These are phyloP conservation scores for Bradypodion pumilum DNA, from an alignment of 2,797 vertebrate genomes.

Conservation along the genomic window DNA sequence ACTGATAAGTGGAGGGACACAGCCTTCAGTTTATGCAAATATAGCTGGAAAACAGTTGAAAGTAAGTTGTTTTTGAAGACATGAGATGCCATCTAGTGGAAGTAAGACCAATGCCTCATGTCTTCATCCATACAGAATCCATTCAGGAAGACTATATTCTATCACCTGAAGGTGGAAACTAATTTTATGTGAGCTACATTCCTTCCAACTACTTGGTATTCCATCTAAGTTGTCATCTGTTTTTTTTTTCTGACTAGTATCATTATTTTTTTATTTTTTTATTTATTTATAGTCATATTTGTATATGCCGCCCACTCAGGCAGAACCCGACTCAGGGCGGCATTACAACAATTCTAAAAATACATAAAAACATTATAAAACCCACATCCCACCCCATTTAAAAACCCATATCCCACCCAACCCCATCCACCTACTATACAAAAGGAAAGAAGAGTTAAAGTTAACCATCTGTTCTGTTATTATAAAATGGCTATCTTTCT, in stretches of 20 bases:
- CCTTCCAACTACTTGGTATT: background rate
- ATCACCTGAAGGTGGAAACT: background rate
- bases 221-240: background rate
- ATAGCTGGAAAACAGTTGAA: background rate
- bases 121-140: background rate
- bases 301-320: too few species aligned
- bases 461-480: background rate
- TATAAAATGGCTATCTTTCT: background rate
- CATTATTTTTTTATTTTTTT: too few species aligned
- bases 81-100: conserved; percentile 70
- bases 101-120: background rate
- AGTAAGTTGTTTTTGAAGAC: conserved; percentile 18
- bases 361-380: too few species aligned
- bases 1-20: fast-evolving
- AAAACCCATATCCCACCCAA: too few species aligned
- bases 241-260: background rate
- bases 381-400: too few species aligned
- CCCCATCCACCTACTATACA: too few species aligned
- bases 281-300: too few species aligned
- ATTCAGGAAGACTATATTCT: background rate
- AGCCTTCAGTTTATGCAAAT: fast-evolving
- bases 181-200: background rate
- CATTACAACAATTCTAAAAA: too few species aligned
- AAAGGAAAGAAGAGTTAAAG: too few species aligned
- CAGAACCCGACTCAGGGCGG: too few species aligned